These are phyloP conservation scores for Drosophila insularis DNA, from an alignment of 1,140 invertebrate genomes.

Conservation along the genomic window DNA sequence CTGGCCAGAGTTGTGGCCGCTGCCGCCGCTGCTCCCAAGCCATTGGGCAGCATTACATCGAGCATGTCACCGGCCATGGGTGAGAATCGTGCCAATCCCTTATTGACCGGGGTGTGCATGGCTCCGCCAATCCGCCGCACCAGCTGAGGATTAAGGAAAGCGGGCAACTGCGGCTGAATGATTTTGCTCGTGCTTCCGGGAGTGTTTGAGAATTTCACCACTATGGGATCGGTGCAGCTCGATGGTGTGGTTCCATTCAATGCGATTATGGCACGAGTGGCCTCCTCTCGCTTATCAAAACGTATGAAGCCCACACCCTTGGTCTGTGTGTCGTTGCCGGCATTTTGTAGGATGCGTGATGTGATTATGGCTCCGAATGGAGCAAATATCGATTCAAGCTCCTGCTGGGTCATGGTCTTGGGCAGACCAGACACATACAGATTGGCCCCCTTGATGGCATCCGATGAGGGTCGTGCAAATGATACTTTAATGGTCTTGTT, in stretches of 20 bases:
- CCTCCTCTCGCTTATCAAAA: slow-evolving; percentile 86
- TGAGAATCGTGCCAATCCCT: slow-evolving; percentile 93
- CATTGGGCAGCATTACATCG: slow-evolving; percentile 90
- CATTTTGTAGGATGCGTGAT: slow-evolving; percentile 92
- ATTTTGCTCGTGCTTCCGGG: slow-evolving; percentile 84
- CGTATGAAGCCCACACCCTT: slow-evolving; percentile 86
- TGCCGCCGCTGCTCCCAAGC: slow-evolving; percentile 89
- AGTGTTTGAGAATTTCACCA: slow-evolving; percentile 86
- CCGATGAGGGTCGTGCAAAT: slow-evolving; percentile 92
- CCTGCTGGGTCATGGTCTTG: slow-evolving; percentile 92
- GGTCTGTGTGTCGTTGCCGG: slow-evolving; percentile 83
- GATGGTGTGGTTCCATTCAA: slow-evolving; percentile 85
- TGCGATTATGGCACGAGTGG: slow-evolving; percentile 85
- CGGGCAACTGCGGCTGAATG: slow-evolving; percentile 79
- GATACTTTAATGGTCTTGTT: slow-evolving; percentile 97
- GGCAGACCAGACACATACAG: slow-evolving; percentile 94
- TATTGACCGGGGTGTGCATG: slow-evolving; percentile 94
- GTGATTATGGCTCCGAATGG: slow-evolving; percentile 93
- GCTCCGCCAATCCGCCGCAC: slow-evolving; percentile 85
- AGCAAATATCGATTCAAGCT: slow-evolving; percentile 91
- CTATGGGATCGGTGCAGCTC: slow-evolving; percentile 85
- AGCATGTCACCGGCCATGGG: slow-evolving; percentile 91
- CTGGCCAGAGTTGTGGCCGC: slow-evolving; percentile 85
- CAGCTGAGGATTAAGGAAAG: slow-evolving; percentile 84
- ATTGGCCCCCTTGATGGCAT: slow-evolving; percentile 95